Base-by-base conservation (phyloP, 1,140 invertebrate species). In the Drosophila pectinifera region DNA sequence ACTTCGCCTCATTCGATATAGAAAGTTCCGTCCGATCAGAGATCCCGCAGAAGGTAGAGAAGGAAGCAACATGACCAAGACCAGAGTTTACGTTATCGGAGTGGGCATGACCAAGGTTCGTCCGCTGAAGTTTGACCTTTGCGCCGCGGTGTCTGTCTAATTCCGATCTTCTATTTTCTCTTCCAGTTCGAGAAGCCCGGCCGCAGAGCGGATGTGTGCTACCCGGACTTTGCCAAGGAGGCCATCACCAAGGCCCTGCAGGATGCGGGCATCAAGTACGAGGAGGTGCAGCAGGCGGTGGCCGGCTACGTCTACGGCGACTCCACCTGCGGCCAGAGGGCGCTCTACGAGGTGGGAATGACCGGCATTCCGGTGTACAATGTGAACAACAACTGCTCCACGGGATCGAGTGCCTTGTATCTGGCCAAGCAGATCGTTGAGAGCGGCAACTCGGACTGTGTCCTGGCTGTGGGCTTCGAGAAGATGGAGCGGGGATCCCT, bases 371-470 rank as follows among this genome's bases (percentile, higher is more conserved):
- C 99, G 10, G 96, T 99, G 67, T 98, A 97, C 93, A 99, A 99
- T 94, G 98, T 99, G 0, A 99, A 99, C 93, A 99, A 99, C 91
- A 99, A 99, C 90, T 99, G 99, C 91, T 96, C 98, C 0, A 99
- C 98, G 18, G 99, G 99, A 11, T 97, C 98, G 0, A 97, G 96
- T 55, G 98, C 98, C 4, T 91, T 99, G 1, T 95, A 96, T 64
- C 93, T 99, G 84, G 98, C 95, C 0, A 98, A 98, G 91, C 97
- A 99, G 92, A 94, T 99, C 8, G 93, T 99, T 16, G 95, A 98
- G 93, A 95, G 91, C 98, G 97, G 97, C 11, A 94, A 95, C 74
- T 94, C 95, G 16, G 95, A 99, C 90, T 98, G 98, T 92, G 96
- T 97, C 1, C 92, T 99, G 39, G 98, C 98, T 18, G 94, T 99